These are phyloP conservation scores for Maccullochella peelii DNA, from an alignment of 2,113 vertebrate species.

Conservation along the genomic window DNA sequence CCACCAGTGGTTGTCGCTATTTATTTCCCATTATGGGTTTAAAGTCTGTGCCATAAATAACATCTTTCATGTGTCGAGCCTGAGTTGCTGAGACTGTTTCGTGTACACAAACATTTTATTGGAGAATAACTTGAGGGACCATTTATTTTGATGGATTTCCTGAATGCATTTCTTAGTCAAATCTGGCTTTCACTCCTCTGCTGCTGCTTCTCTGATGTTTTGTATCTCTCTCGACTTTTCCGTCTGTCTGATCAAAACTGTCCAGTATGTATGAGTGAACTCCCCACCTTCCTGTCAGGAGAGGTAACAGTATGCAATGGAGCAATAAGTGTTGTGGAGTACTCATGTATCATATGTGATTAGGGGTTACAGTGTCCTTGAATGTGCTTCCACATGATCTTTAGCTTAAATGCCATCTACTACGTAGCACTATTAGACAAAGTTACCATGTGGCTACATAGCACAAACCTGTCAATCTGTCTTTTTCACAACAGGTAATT, in stretches of 20 bases:
- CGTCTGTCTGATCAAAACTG: not conserved
- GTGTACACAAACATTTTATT: not conserved
- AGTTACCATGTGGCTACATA: not conserved
- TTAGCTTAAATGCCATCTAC: not conserved
- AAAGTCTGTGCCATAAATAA: constrained; percentile 64
- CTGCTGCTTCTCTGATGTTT: too few relatives aligned
- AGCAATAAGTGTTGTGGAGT: not conserved
- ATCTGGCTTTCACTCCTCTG: not conserved
- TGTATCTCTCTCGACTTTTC: not conserved
- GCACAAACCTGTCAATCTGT: too few relatives aligned
- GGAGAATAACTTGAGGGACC: not conserved
- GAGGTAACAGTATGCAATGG: not conserved
- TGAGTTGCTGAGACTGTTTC: not conserved
- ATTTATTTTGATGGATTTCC: not conserved
- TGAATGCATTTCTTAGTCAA: not conserved
- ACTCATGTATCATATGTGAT: not conserved
- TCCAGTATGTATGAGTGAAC: too few relatives aligned
- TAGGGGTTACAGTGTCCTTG: not conserved
- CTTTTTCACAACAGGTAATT: too few relatives aligned
- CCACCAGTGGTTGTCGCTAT: not conserved
- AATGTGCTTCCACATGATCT: too few relatives aligned
- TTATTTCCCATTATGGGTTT: constrained; percentile 49
- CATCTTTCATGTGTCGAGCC: not conserved
- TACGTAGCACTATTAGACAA: too few relatives aligned
- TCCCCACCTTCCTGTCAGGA: too few relatives aligned